Percentiles rank a stretch among this genome's conserved stretches.
Conservation (phyloP, 2,797 vertebrate genomes). For the Pseudotriccus pelzelni region DNA sequence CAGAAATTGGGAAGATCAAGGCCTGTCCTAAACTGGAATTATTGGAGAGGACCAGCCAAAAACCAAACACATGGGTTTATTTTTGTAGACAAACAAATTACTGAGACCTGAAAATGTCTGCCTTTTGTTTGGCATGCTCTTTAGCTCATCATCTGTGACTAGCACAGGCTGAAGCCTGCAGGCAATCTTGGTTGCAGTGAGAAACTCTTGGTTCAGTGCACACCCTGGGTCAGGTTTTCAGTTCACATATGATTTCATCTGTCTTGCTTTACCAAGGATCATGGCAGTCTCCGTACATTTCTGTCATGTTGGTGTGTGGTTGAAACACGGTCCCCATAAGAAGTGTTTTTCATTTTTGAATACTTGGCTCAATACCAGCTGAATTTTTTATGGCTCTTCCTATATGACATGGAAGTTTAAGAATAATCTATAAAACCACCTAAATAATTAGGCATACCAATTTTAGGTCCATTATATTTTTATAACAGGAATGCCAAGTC, state of each 20-base stretch:
- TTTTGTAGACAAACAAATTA: not conserved
- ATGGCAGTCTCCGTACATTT: not conserved
- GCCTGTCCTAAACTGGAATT: conserved; percentile 5
- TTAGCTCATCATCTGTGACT: not conserved
- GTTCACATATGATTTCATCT: not conserved
- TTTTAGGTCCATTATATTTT: not conserved
- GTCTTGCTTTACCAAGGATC: not conserved
- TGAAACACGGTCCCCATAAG: not conserved
- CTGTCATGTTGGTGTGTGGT: not conserved
- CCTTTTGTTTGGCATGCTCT: not conserved
- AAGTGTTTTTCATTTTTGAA: not conserved
- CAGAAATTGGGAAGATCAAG: not conserved
- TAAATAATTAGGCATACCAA: not conserved
- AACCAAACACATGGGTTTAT: not conserved
- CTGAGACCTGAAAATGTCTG: not conserved
- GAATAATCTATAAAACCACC: not conserved
- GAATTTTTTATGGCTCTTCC: not conserved
- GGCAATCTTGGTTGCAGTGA: not conserved
- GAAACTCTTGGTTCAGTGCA: not conserved
- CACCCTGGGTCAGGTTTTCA: not conserved
- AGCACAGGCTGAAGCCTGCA: not conserved
- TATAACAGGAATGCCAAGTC: not conserved
- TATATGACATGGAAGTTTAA: not conserved
- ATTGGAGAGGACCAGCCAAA: not conserved
- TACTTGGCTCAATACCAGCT: not conserved